Evolutionary conservation across 2,113 vertebrate genomes (phyloP), one percentile per base, ranked within the genome.

Genomic region (Sylvietta virens): DNA sequence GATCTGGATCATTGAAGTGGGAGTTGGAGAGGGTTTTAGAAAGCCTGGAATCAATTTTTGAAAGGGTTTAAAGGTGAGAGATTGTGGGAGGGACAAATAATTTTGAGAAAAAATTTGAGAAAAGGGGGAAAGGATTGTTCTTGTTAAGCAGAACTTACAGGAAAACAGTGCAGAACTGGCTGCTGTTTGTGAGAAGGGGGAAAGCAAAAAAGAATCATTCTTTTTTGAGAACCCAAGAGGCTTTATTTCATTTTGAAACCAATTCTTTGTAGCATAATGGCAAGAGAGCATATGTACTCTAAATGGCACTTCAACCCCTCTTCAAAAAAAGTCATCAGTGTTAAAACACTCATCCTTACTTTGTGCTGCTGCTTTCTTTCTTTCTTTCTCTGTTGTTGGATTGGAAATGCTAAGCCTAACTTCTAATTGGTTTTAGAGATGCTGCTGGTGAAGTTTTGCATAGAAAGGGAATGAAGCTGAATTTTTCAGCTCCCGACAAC

Each of bases 41-140:
- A 94, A 95, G 45, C 56, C 60, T 85, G 53, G 69, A 94, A 92
- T 92, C 79, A 90, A 76, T 95, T 95, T 95, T 80, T 87, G 44
- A 31, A 53, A 37, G 35, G 39, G 60, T 58, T 82, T 82, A 90
- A 95, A 95, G 72, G 90, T 82, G 86, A 95, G 65, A 95, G 69
- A 94, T 74, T 86, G 61, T 53, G 58, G 80, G 84, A 79, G 37
- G 76, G 76, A 76, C 83, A 45, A 71, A 74, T 95, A 95, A 90
- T 91, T 95, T 86, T 39, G 81, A 83, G 86, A 80, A 95, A 83
- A 23, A 67, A 67, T 84, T 56, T 22, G 54, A 56, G 54, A 71
- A 89, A 92, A 95, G 57, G 48, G 77, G 40, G 54, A 88, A 95
- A 81, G 86, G 57, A 30, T 54, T 78, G 66, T 51, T 92, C 81